Evolutionary conservation across 2,888 invertebrate species (phyloP).

Genomic region (Ommatoiulus sabulosus): DNA sequence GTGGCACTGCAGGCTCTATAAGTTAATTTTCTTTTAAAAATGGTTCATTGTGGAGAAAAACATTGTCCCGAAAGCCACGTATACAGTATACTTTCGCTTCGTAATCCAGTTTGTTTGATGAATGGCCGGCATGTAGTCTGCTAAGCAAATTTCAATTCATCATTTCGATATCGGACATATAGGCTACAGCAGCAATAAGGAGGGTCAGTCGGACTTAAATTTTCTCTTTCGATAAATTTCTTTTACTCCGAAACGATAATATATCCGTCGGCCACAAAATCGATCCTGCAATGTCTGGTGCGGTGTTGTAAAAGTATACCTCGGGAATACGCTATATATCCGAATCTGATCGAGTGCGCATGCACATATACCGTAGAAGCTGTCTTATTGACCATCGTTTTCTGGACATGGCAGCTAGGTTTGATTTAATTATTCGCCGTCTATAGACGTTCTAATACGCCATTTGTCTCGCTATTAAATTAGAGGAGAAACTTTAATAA

Average conservation of each 20-base stretch:
- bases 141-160: background rate
- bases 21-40: no score
- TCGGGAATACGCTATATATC: background rate
- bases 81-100: no score
- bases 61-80: no score
- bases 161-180: background rate
- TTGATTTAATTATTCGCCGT: background rate
- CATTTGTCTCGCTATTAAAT: slow-evolving; percentile 18
- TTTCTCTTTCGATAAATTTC: background rate
- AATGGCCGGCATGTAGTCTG: no score
- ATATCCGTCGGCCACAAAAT: slow-evolving; percentile 7
- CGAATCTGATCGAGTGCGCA: background rate
- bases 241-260: background rate
- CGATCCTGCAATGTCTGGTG: background rate
- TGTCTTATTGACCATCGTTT: background rate
- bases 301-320: background rate
- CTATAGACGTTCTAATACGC: background rate
- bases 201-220: background rate
- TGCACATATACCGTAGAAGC: no score
- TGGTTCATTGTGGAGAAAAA: no score
- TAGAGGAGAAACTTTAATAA: background rate
- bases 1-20: no score
- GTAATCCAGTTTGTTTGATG: no score
- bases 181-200: no score
- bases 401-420: background rate